phyloP scores from a whole-genome alignment of 2,888 invertebrate genomes.

The Eilema griseolum region DNA sequence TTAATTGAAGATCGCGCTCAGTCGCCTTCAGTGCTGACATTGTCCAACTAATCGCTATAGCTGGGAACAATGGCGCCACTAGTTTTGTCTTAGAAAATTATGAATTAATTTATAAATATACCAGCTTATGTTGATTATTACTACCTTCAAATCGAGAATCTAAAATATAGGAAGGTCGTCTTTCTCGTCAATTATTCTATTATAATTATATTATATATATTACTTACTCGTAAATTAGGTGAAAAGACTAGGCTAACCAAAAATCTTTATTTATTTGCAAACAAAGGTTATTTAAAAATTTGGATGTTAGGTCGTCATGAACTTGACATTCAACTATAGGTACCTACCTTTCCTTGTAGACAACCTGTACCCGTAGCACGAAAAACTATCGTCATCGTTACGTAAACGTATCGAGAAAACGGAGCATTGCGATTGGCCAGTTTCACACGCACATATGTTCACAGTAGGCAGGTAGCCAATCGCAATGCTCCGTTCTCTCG shows the following conservation, averaged over 20 bases:
- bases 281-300: not conserved
- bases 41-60: slow-evolving; percentile 61
- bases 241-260: not conserved
- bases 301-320: not conserved
- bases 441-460: no score
- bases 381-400: no score
- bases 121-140: not conserved
- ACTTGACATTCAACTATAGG: slow-evolving; percentile 1
- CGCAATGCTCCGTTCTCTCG: no score
- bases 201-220: no score
- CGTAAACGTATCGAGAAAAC: no score
- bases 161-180: not conserved
- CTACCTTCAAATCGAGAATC: not conserved
- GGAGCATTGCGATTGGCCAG: no score
- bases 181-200: no score
- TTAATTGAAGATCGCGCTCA: slow-evolving; percentile 71
- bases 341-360: no score
- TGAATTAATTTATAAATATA: slow-evolving; percentile 1
- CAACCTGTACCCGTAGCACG: no score
- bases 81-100: slow-evolving; percentile 46
- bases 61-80: slow-evolving; percentile 58
- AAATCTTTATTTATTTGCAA: not conserved
- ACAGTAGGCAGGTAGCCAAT: no score
- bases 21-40: slow-evolving; percentile 63
- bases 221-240: not conserved